Evolutionary conservation across 2,113 vertebrate genomes (phyloP).

Genomic region (Corythoichthys intestinalis): DNA sequence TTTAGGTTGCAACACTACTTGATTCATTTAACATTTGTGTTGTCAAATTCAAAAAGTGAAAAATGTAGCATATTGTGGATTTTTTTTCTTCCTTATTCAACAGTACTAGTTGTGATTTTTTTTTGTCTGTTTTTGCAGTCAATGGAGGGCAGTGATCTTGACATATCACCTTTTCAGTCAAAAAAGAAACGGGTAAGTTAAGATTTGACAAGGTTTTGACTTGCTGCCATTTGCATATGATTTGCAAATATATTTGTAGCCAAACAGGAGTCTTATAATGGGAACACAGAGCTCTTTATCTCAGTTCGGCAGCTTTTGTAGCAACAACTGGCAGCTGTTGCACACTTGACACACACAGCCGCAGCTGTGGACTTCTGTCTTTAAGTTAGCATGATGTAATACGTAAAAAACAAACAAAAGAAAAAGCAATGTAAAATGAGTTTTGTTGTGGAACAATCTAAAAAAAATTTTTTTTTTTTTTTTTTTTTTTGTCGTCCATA

Average conservation of each 20-base stretch:
- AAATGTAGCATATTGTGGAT: too few species aligned
- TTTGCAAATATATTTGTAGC: too few species aligned
- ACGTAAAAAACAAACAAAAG: too few species aligned
- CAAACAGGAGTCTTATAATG: background rate
- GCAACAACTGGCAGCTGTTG: constrained; percentile 27
- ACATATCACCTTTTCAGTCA: constrained; percentile 66
- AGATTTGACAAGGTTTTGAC: background rate
- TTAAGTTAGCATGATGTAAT: too few species aligned
- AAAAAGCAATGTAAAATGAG: background rate
- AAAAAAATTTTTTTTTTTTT: background rate
- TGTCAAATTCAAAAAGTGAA: background rate
- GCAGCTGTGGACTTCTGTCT: background rate
- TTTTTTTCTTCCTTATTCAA: too few species aligned
- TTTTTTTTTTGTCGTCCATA: constrained; percentile 38
- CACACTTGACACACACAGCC: constrained; percentile 47
- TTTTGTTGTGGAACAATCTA: background rate
- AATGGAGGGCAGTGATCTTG: constrained; percentile 73
- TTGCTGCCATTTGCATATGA: background rate
- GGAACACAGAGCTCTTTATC: constrained; percentile 35
- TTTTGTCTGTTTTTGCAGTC: constrained; percentile 63
- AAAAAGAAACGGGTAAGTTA: constrained; percentile 84
- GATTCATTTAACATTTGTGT: background rate
- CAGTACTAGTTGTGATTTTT: background rate
- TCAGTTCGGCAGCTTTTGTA: constrained; percentile 34
- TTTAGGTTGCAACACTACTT: too few species aligned